phyloP scores from a whole-genome alignment of 2,113 vertebrate species.

The Saccopteryx leptura region DNA sequence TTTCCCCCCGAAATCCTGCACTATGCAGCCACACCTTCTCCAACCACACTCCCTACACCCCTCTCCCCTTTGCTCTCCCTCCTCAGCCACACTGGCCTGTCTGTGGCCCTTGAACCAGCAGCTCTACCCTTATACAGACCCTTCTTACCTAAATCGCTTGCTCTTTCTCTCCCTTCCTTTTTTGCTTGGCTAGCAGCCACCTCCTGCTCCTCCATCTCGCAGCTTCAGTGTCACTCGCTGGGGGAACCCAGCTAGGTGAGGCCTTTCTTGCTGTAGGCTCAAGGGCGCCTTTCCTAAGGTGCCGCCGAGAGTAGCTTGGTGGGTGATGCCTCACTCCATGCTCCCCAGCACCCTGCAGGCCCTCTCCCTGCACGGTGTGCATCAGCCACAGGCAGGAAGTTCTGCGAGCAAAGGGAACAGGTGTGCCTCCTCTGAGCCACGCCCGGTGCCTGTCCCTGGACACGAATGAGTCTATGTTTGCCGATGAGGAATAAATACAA shows the following conservation, averaged over 20 bases:
- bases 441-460: not conserved
- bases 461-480: not conserved
- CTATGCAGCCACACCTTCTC: not conserved
- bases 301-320: not conserved
- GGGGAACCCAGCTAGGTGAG: not conserved
- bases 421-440: not conserved
- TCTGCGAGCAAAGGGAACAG: not conserved
- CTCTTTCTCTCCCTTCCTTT: not conserved
- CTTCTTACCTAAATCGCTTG: not conserved
- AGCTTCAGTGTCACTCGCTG: not conserved
- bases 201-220: not conserved
- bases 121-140: not conserved
- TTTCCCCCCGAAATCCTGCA: not conserved
- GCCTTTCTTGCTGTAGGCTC: not conserved
- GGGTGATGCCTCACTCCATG: not conserved
- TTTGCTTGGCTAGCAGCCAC: not conserved
- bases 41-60: fast-evolving
- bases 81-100: not conserved
- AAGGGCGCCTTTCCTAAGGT: not conserved
- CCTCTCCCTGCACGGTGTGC: fast-evolving
- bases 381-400: not conserved
- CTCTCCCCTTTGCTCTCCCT: not conserved
- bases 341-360: fast-evolving
- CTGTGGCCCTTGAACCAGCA: not conserved
- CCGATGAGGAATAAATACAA: not conserved